A percentile compares a stretch with the other conserved stretches of the same genome.
phyloP scores from a whole-genome alignment of 2,888 invertebrate species.

The Rhyacophila evoluta region DNA sequence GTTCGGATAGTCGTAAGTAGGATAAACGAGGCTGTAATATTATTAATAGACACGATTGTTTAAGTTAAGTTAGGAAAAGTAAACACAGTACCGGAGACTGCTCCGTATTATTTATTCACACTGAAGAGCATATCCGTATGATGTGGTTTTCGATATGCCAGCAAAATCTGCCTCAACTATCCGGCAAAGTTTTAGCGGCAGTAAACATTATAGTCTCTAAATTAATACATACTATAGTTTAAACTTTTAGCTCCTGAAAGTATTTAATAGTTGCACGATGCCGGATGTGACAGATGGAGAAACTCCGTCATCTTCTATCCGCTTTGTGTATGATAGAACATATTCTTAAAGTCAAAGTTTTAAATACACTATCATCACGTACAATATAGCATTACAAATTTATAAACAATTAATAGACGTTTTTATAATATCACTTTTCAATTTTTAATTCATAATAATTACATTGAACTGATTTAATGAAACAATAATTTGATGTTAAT shows the following conservation, averaged over 20 bases:
- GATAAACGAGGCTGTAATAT: too few relatives aligned
- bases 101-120: slow-evolving; percentile 33
- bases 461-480: too few relatives aligned
- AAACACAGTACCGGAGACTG: background rate
- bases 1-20: too few relatives aligned
- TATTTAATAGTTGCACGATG: background rate
- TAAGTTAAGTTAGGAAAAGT: background rate
- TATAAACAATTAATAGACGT: too few relatives aligned
- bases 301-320: background rate
- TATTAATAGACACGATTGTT: background rate
- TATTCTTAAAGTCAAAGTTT: too few relatives aligned
- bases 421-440: too few relatives aligned
- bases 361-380: too few relatives aligned
- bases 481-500: too few relatives aligned
- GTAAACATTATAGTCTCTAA: background rate
- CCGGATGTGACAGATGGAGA: background rate
- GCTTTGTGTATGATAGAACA: too few relatives aligned
- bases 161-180: slow-evolving; percentile 16
- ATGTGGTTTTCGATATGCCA: slow-evolving; percentile 9
- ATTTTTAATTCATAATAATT: too few relatives aligned
- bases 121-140: slow-evolving; percentile 20
- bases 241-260: background rate
- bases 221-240: slow-evolving; percentile 1
- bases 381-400: too few relatives aligned
- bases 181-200: background rate